These are phyloP conservation scores for Limnothrissa miodon DNA, from an alignment of 2,113 vertebrate genomes.

Conservation along the genomic window DNA sequence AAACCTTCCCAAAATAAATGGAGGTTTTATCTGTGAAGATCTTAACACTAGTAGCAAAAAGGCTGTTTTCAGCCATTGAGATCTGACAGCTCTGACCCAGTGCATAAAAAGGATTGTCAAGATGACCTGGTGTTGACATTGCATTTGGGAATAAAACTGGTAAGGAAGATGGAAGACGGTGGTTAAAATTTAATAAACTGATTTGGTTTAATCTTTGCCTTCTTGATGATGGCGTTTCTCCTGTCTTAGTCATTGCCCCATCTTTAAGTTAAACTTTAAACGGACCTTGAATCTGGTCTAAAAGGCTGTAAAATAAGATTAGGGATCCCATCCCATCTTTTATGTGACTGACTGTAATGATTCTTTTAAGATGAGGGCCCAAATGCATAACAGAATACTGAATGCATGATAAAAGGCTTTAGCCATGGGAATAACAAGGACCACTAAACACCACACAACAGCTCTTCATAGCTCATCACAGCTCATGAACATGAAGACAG, in stretches of 20 bases:
- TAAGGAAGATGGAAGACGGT: too few species aligned
- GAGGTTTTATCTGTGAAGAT: not conserved
- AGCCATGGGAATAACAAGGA: too few species aligned
- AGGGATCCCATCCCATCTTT: not conserved
- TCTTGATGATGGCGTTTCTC: not conserved
- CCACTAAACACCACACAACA: too few species aligned
- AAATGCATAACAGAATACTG: too few species aligned
- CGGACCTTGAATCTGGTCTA: slow-evolving; percentile 14
- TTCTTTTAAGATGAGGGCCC: not conserved
- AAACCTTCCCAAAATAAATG: not conserved
- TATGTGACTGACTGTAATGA: not conserved
- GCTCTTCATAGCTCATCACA: too few species aligned
- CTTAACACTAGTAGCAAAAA: not conserved
- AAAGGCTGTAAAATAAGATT: not conserved
- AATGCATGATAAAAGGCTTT: too few species aligned
- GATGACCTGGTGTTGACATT: not conserved
- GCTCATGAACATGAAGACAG: too few species aligned
- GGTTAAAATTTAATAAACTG: too few species aligned
- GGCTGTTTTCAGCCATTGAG: not conserved
- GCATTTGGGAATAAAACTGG: too few species aligned
- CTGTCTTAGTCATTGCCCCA: slow-evolving; percentile 2
- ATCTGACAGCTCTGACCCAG: not conserved
- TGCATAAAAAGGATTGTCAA: not conserved
- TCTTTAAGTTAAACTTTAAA: slow-evolving; percentile 32
- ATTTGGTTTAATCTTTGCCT: not conserved